Evolutionary conservation across 2,113 vertebrate genomes (phyloP).

Genomic region (Gopherus evgoodei): DNA sequence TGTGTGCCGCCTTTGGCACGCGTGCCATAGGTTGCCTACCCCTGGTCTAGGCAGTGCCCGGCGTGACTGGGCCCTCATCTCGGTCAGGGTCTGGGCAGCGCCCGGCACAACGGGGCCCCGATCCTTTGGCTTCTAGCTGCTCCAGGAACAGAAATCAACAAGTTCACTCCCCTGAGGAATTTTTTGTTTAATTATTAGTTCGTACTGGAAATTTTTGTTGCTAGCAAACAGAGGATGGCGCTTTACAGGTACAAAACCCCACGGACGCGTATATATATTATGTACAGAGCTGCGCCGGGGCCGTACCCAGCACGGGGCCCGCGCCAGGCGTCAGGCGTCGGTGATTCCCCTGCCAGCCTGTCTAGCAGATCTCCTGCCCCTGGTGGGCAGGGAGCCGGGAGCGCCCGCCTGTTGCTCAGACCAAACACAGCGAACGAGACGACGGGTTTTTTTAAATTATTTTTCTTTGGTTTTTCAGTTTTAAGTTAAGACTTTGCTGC

Average conservation of each 20-base stretch:
- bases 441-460: background rate
- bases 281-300: background rate
- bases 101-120: accelerated
- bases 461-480: background rate
- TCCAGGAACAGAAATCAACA: background rate
- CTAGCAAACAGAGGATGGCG: background rate
- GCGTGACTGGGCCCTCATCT: background rate
- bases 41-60: background rate
- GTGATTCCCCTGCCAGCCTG: background rate
- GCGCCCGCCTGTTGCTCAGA: too few species aligned
- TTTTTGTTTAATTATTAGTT: background rate
- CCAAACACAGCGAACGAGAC: background rate
- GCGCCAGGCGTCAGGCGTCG: too few species aligned
- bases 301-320: too few species aligned
- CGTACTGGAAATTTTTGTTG: background rate
- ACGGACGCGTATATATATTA: background rate
- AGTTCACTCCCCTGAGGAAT: background rate
- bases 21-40: too few species aligned
- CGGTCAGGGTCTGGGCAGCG: background rate
- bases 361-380: background rate
- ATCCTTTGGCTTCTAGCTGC: background rate
- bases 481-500: background rate
- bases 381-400: background rate
- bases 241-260: too few species aligned
- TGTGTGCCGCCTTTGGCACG: too few species aligned